Conservation (phyloP, 2,797 vertebrate species). For the Channallabes apus region DNA sequence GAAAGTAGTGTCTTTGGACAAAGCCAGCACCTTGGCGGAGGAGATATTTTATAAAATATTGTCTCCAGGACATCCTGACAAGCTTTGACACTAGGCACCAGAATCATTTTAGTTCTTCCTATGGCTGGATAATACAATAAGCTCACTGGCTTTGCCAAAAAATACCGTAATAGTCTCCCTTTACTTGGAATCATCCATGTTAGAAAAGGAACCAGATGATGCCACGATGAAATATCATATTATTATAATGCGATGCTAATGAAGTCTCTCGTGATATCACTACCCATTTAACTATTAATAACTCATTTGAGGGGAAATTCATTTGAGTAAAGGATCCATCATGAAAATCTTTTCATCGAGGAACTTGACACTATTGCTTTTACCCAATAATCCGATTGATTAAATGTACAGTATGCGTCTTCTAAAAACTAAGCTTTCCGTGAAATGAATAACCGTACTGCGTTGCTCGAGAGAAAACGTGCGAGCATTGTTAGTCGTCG, state of each 20-base stretch:
- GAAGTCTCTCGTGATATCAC: not conserved
- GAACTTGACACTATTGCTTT: not conserved
- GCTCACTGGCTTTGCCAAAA: not conserved
- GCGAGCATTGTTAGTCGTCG: conserved; percentile 29
- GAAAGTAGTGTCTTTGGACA: conserved; percentile 21
- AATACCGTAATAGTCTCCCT: not conserved
- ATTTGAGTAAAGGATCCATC: conserved; percentile 1
- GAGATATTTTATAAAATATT: conserved; percentile 41
- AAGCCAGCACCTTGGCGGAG: conserved; percentile 30
- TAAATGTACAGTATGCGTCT: not conserved
- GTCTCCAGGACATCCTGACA: conserved; percentile 20
- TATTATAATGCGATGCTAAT: conserved; percentile 13
- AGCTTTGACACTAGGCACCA: conserved; percentile 1
- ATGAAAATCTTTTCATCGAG: conserved; percentile 9
- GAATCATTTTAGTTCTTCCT: conserved; percentile 21
- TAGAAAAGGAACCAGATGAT: not conserved
- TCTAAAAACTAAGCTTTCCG: not conserved
- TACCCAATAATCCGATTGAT: conserved; percentile 2
- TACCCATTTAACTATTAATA: conserved; percentile 7
- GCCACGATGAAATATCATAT: not conserved
- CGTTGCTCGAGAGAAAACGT: conserved; percentile 14
- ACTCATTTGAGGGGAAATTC: not conserved
- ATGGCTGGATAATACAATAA: conserved; percentile 1
- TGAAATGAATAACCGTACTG: not conserved
- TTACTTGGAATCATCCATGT: not conserved